phyloP scores from a whole-genome alignment of 2,113 vertebrate species.

The Lycocorax pyrrhopterus region DNA sequence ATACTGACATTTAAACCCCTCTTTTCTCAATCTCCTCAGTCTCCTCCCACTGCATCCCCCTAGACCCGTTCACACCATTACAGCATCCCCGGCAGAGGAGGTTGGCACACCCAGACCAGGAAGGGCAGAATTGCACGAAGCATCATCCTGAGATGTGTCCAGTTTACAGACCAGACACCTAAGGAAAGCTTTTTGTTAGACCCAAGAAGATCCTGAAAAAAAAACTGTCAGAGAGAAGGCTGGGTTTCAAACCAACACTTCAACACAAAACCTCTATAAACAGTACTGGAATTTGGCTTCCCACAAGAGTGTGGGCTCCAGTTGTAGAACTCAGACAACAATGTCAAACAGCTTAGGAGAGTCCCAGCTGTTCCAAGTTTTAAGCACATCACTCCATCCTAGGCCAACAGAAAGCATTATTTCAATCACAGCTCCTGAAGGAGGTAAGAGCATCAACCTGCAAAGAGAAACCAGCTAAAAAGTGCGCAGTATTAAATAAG shows the following conservation, averaged over 20 bases:
- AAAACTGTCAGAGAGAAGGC: not conserved
- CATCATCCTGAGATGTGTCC: not conserved
- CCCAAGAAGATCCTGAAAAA: not conserved
- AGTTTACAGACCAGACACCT: not conserved
- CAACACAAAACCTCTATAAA: not conserved
- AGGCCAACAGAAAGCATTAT: not conserved
- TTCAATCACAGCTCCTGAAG: not conserved
- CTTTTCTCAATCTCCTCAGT: not conserved
- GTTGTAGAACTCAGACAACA: not conserved
- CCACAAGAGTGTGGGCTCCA: not conserved
- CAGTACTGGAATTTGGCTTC: not conserved
- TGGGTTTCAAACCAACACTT: not conserved
- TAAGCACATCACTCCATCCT: not conserved
- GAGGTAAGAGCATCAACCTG: not conserved
- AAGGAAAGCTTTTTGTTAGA: too few species aligned
- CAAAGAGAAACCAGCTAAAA: not conserved
- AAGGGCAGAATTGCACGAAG: not conserved
- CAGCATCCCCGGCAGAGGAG: not conserved
- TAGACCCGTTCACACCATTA: rapidly evolving
- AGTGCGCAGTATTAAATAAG: too few species aligned
- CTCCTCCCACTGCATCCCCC: not conserved
- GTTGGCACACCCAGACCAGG: not conserved
- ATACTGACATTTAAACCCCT: rapidly evolving
- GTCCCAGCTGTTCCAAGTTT: not conserved
- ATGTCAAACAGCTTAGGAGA: not conserved